phyloP scores from a whole-genome alignment of 2,113 vertebrate species.

The Collichthys lucidus region DNA sequence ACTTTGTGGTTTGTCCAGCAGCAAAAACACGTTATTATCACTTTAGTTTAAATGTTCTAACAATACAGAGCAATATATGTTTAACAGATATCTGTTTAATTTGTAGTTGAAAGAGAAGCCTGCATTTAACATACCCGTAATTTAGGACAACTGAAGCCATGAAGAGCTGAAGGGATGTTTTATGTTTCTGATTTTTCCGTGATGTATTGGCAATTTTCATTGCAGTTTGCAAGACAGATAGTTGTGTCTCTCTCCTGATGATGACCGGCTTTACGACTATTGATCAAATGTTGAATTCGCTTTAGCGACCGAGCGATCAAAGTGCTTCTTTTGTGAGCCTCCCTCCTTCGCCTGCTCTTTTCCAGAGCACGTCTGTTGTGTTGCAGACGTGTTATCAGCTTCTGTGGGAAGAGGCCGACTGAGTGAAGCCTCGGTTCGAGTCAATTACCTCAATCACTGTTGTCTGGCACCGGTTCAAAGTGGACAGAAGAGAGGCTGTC shows the following conservation, averaged over 20 bases:
- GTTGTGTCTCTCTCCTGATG: slow-evolving; percentile 8
- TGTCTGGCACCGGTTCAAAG: slow-evolving; percentile 56
- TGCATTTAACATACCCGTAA: not conserved
- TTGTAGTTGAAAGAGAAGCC: not conserved
- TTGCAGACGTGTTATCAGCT: slow-evolving; percentile 33
- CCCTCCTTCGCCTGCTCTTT: slow-evolving; percentile 14
- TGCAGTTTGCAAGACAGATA: slow-evolving; percentile 25
- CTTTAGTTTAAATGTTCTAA: not conserved
- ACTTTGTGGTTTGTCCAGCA: not conserved
- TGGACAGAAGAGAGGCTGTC: slow-evolving; percentile 33
- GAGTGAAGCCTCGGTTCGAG: slow-evolving; percentile 37
- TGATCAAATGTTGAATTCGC: slow-evolving; percentile 57
- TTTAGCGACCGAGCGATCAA: slow-evolving; percentile 46
- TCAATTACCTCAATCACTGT: slow-evolving; percentile 64
- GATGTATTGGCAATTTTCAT: not conserved
- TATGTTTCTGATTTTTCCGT: not conserved
- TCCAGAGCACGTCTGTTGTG: slow-evolving; percentile 36
- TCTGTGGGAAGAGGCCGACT: slow-evolving; percentile 11
- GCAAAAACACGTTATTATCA: not conserved
- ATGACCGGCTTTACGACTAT: slow-evolving; percentile 52
- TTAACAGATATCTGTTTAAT: not conserved
- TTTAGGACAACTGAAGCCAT: not conserved
- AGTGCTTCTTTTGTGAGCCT: slow-evolving; percentile 46
- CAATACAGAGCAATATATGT: not conserved
- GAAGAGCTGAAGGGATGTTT: not conserved